phyloP scores from a whole-genome alignment of 1,140 invertebrate genomes.

The Piezodorus guildinii region DNA sequence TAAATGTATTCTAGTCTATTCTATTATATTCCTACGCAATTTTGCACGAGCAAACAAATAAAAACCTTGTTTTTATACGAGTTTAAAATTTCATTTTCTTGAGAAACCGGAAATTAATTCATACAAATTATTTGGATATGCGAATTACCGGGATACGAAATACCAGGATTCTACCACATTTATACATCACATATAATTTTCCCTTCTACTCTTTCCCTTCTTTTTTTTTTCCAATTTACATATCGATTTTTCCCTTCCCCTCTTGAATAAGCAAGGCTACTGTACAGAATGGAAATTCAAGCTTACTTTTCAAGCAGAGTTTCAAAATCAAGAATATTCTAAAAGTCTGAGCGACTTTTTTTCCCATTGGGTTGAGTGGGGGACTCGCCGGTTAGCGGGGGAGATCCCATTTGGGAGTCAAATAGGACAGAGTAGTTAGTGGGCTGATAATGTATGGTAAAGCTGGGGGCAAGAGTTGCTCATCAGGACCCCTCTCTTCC shows the following conservation, averaged over 20 bases:
- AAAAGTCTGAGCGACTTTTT: slow-evolving; percentile 3
- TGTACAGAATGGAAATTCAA: background rate
- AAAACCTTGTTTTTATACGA: too few relatives aligned
- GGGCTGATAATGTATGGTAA: slow-evolving; percentile 6
- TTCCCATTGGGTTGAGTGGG: background rate
- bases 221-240: background rate
- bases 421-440: slow-evolving; percentile 2
- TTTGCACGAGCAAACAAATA: too few relatives aligned
- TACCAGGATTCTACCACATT: too few relatives aligned
- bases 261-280: background rate
- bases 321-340: slow-evolving; percentile 7
- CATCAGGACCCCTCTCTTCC: slow-evolving; percentile 1
- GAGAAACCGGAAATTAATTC: too few relatives aligned
- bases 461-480: background rate
- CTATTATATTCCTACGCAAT: too few relatives aligned
- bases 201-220: background rate
- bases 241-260: background rate
- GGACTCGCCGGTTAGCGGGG: background rate
- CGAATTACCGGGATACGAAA: too few relatives aligned
- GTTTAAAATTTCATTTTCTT: too few relatives aligned
- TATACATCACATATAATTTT: too few relatives aligned
- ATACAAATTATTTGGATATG: too few relatives aligned
- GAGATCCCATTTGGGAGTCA: background rate
- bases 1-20: too few relatives aligned
- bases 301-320: background rate